Evolutionary conservation across 2,888 invertebrate species (phyloP).

Genomic region (Liopterus haemorrhoidalis): DNA sequence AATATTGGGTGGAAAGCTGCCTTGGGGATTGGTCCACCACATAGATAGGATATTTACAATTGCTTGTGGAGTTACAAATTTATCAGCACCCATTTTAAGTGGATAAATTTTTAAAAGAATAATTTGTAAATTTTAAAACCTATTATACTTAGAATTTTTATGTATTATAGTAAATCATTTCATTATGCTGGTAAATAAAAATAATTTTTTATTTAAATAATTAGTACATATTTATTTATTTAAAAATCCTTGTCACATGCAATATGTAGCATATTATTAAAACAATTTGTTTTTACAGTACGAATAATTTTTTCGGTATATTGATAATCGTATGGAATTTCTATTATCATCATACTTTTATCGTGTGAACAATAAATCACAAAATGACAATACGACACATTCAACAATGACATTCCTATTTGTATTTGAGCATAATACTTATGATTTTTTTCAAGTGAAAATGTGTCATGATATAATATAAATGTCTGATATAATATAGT

Average conservation of each 20-base stretch:
- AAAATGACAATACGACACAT: constrained; percentile 5
- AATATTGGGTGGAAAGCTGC: constrained; percentile 13
- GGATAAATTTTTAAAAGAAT: constrained; percentile 3
- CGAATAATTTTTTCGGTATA: background rate
- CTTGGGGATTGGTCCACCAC: constrained; percentile 3
- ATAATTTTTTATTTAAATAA: no score
- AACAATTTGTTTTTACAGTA: constrained; percentile 2
- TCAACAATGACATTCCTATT: constrained; percentile 4
- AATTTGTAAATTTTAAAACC: background rate
- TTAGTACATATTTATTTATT: no score
- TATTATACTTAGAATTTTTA: no score
- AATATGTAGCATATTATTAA: constrained; percentile 1
- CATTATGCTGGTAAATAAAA: no score
- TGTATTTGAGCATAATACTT: constrained; percentile 14
- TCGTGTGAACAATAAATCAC: constrained; percentile 4
- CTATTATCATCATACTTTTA: constrained; percentile 2
- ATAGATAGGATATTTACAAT: constrained; percentile 18
- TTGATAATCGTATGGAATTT: constrained; percentile 1
- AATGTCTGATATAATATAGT: background rate
- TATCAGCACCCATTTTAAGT: constrained; percentile 12
- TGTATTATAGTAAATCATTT: no score
- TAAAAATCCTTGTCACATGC: constrained; percentile 1
- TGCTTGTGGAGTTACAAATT: constrained; percentile 16
- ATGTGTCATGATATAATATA: background rate
- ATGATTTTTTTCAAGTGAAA: constrained; percentile 12